Conservation (phyloP, 2,113 vertebrate genomes). For the Paracanthobrama guichenoti region DNA sequence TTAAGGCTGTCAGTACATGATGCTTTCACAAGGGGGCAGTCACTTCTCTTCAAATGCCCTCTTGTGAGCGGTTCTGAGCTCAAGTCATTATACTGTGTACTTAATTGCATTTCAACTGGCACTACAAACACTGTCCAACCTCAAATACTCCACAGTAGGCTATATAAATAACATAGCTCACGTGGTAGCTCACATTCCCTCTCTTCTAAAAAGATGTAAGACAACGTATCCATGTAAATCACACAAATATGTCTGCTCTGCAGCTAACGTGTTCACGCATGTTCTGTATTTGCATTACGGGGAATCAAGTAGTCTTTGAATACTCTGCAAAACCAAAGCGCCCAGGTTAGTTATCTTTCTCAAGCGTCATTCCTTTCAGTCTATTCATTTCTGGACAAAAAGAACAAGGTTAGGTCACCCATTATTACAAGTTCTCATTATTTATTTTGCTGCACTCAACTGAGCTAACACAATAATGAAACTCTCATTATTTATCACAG, state of each 20-base stretch:
- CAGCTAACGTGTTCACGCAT: not conserved
- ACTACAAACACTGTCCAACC: not conserved
- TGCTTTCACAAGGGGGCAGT: conserved; percentile 76
- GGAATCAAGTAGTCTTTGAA: conserved; percentile 13
- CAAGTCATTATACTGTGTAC: not conserved
- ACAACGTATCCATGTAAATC: not conserved
- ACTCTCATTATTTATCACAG: conserved; percentile 60
- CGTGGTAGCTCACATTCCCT: not conserved
- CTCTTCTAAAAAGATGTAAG: not conserved
- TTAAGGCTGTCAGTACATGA: conserved; percentile 23
- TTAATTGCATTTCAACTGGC: conserved; percentile 2
- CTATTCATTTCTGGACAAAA: conserved; percentile 54
- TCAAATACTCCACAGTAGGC: not conserved
- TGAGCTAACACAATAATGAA: conserved; percentile 57
- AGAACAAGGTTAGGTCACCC: conserved; percentile 64
- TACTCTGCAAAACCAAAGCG: not conserved
- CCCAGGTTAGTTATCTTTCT: conserved; percentile 47
- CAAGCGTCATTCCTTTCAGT: conserved; percentile 60
- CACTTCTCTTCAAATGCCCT: conserved; percentile 64
- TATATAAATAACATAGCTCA: not conserved
- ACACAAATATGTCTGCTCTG: not conserved
- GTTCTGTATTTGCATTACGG: not conserved
- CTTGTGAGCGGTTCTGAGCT: not conserved
- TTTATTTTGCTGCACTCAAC: conserved; percentile 57
- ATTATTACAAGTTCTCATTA: conserved; percentile 52